phyloP scores from a whole-genome alignment of 2,888 invertebrate species.

The Protophormia terraenovae region DNA sequence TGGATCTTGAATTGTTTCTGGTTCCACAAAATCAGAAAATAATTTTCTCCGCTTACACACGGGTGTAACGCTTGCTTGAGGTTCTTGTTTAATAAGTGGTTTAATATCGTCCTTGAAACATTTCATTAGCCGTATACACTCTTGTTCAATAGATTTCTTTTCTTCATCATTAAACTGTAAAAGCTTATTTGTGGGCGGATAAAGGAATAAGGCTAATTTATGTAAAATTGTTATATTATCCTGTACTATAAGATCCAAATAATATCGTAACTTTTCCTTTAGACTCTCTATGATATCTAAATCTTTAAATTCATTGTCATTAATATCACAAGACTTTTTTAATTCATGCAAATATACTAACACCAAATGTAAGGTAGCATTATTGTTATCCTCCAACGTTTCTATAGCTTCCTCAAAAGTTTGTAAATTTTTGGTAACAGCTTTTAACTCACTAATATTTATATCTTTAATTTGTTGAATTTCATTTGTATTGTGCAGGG shows the following conservation, averaged over 20 bases:
- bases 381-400: not conserved
- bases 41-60: not conserved
- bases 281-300: not conserved
- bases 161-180: not conserved
- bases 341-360: conserved; percentile 19
- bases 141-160: not conserved
- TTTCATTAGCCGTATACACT: conserved; percentile 14
- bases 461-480: not conserved
- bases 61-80: not conserved
- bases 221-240: not conserved
- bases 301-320: not conserved
- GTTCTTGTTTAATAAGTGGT: not conserved
- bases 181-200: conserved; percentile 34
- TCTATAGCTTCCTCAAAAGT: conserved; percentile 28
- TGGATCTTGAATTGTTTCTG: not conserved
- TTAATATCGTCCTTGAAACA: not conserved
- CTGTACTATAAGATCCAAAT: not conserved
- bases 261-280: not conserved
- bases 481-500: not conserved
- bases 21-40: conserved; percentile 21
- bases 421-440: not conserved
- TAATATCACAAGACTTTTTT: conserved; percentile 23
- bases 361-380: conserved; percentile 17
- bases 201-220: conserved; percentile 35
- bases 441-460: not conserved